Base-by-base conservation (phyloP, 2,888 invertebrate genomes). In the Tenthredo scrophulariae region DNA sequence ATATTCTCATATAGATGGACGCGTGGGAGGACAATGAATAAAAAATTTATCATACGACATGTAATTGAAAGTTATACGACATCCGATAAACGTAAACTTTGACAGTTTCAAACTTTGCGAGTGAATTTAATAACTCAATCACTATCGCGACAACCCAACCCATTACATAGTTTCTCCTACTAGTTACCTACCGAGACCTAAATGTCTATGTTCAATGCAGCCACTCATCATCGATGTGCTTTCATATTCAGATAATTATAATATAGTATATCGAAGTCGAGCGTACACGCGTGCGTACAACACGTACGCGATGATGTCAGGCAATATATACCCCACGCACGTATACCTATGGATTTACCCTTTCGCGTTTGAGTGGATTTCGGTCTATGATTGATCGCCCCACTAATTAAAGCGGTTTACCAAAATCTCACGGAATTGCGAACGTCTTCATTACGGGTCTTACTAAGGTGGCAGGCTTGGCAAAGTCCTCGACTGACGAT, bases 81-180 rank as follows among this genome's bases (percentile, higher is more conserved):
- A 18, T n/a, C 10, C 72, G 37, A 37, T 79, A 15, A 10, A 29
- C 4, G 13, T 50, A 26, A 62, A 22, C 37, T n/a, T 6, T 29
- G 58, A 37, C 37, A 15, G 18, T 80, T 80, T 40, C 33, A 5
- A 62, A 80, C 58, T 58, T 40, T 58, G 40, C 40, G 33, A 62
- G 80, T 58, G 22, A 80, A 58, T 80, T 80, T 40, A 22, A 62
- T 80, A 80, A 80, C 58, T 80, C 80, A 80, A 80, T 80, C 58
- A 62, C 80, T n/a, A 58, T 33, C 15, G 40, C 80, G n/a, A 40
- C 40, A 58, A 62, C 77, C 62, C 62, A 62, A n/a, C 37, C 80
- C 22, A 80, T 80, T 80, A 80, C 18, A 15, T 15, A 40, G 79
- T 80, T 62, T n/a, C 37, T 54, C 13, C 77, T 18, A 26, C 22